A percentile compares a stretch with the other conserved stretches of the same genome.
Conservation (phyloP, 2,113 vertebrate genomes). For the Trochalopteron elliotii region DNA sequence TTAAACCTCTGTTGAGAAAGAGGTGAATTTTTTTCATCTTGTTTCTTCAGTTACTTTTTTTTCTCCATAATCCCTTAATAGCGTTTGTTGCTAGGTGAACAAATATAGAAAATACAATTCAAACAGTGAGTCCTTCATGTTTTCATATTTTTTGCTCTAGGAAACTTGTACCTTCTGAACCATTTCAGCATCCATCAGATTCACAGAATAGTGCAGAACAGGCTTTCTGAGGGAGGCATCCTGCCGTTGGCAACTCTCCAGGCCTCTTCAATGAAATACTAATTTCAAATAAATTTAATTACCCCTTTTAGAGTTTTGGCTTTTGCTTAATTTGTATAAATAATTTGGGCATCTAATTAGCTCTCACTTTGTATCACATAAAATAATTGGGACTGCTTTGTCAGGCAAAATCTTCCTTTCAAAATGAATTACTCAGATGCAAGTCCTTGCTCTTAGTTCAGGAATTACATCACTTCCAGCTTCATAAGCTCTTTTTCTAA, state of each 20-base stretch:
- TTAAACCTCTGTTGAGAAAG: background rate
- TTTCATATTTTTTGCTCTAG: background rate
- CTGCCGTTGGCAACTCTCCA: slow-evolving; percentile 1
- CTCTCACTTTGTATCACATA: slow-evolving; percentile 33
- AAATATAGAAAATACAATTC: background rate
- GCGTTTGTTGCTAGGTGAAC: background rate
- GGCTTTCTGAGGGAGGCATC: slow-evolving; percentile 14
- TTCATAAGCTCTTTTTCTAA: slow-evolving; percentile 7
- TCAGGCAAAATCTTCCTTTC: slow-evolving; percentile 41
- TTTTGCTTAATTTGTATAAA: slow-evolving; percentile 64
- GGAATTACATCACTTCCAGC: background rate
- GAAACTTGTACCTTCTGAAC: background rate
- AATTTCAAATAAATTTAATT: slow-evolving; percentile 55
- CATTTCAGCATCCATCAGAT: background rate
- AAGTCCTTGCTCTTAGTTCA: background rate
- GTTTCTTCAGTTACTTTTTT: background rate
- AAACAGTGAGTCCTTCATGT: background rate
- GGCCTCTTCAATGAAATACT: slow-evolving; percentile 35
- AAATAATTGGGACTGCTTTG: slow-evolving; percentile 46
- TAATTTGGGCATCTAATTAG: slow-evolving; percentile 44
- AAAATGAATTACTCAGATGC: slow-evolving; percentile 1
- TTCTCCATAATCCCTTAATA: background rate
- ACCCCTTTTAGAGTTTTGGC: slow-evolving; percentile 25
- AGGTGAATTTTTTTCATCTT: background rate
- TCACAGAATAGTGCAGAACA: background rate